Base-by-base conservation (phyloP, 2,797 vertebrate genomes). In the Glossophaga mutica region DNA sequence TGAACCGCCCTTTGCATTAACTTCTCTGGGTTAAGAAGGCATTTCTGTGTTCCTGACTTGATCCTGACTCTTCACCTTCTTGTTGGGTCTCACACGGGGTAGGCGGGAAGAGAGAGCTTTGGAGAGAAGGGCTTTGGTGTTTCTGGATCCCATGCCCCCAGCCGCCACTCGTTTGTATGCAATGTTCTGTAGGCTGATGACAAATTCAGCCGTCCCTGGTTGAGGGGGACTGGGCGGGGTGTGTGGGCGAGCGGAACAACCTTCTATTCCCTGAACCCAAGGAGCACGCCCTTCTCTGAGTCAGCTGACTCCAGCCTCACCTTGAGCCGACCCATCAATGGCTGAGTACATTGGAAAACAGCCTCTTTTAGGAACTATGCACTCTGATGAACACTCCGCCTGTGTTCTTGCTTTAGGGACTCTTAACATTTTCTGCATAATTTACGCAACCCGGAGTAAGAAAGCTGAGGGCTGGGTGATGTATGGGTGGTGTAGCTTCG, bases 221-320 rank as follows among this genome's bases (percentile, higher is more conserved):
- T 6, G 57, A 39, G n/a, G 39, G 14, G 68, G 39, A 3, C 3
- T 48, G 46, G 6, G 22, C 9, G 37, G 42, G 50, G 37, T n/a
- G 19, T 37, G 10, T 32, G 4, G 37, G 44, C 2, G 2, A 14
- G 18, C 26, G 3, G 74, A 44, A 32, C 9, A 26, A 18, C 9
- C 39, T 18, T 10, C 3, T 34, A 3, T 1, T 9, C 14, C 5
- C 1, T 15, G 32, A 44, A 34, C 48, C 55, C 4, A 1, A 19
- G 19, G 39, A 67, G 15, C 8, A 21, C 2, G 0, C 32, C 24
- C 5, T 55, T 55, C 29, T 11, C 50, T 0, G 1, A 67, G 46
- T 24, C 84, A 21, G 26, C n/a, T 7, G 29, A 24, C 11, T 14
- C 3, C 6, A 21, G 4, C 21, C 15, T 39, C 55, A 26, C 12